Evolutionary conservation across 2,888 invertebrate species (phyloP), one percentile per base, ranked within the genome.

Genomic region (Theretra japonica): DNA sequence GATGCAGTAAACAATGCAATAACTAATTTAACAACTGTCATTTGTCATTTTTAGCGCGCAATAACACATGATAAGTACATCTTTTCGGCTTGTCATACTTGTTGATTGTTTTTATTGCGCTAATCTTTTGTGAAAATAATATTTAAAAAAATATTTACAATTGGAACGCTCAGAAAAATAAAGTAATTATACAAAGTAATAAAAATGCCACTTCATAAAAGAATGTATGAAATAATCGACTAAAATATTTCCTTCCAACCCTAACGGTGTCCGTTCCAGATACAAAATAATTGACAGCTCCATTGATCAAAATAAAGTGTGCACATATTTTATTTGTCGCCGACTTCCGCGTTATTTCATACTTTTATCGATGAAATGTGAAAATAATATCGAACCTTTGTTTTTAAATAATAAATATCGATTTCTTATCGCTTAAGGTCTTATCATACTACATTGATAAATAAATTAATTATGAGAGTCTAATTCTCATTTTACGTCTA

Each of bases 251-350:
- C 4, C 11, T 28, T 21, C 41, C 48, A 48, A 25, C 65, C 65
- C 65, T 65, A 48, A 6, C 41, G 2, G 48, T 65, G 65, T 65
- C 65, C 23, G 65, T 41, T 65, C 48, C 65, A 65, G 65, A 65
- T 65, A 65, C 41, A 48, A 65, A 65, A 48, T 65, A 65, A 65
- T 65, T 65, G 65, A 48, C 65, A 65, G 48, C 41, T 48, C 19
- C 41, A 21, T n/a, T 65, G 48, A 65, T 65, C 65, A 65, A 23
- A 23, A 65, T 65, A 25, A 65, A 65, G 23, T 65, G 65, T 23
- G 65, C 65, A 48, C 41, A 65, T 48, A 41, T 65, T 65, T 65
- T 65, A 65, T 65, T 48, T 65, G 23, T 23, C 33, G 19, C 8
- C 23, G 23, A 65, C 65, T 48, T 65, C 65, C 65, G 62, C 17